Evolutionary conservation across 2,113 vertebrate species (phyloP).

Genomic region (Carlito syrichta): DNA sequence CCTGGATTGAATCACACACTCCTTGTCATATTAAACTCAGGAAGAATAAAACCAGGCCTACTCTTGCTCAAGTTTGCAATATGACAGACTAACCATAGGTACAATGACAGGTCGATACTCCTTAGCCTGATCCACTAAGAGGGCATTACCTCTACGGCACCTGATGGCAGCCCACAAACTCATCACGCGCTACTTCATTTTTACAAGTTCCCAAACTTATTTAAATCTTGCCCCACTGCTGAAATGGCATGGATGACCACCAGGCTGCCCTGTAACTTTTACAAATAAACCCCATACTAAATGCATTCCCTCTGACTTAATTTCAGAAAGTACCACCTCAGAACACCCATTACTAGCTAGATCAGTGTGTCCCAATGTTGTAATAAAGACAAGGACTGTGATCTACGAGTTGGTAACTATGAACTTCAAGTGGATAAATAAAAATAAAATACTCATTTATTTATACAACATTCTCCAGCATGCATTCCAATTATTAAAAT

Average conservation of each 20-base stretch:
- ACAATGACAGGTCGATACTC: fast-evolving
- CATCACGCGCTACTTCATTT: not conserved
- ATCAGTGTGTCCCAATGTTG: fast-evolving
- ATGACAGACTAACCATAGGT: fast-evolving
- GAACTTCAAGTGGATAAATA: too few species aligned
- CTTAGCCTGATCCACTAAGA: fast-evolving
- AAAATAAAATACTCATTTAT: not conserved
- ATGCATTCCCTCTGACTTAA: fast-evolving
- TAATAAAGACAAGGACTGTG: not conserved
- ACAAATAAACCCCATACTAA: fast-evolving
- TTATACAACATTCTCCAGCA: not conserved
- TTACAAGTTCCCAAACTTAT: not conserved
- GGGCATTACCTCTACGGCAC: fast-evolving
- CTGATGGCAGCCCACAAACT: fast-evolving
- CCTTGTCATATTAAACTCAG: fast-evolving
- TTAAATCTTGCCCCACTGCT: not conserved
- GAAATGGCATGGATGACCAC: not conserved
- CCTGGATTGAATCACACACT: fast-evolving
- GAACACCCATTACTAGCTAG: not conserved
- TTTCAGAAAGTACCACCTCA: not conserved
- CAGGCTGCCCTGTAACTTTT: not conserved
- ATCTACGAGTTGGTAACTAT: not conserved
- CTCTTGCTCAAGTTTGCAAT: fast-evolving
- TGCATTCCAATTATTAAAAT: not conserved
- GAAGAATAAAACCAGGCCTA: not conserved